phyloP scores from a whole-genome alignment of 2,888 invertebrate species.

The Erebia ligea region DNA sequence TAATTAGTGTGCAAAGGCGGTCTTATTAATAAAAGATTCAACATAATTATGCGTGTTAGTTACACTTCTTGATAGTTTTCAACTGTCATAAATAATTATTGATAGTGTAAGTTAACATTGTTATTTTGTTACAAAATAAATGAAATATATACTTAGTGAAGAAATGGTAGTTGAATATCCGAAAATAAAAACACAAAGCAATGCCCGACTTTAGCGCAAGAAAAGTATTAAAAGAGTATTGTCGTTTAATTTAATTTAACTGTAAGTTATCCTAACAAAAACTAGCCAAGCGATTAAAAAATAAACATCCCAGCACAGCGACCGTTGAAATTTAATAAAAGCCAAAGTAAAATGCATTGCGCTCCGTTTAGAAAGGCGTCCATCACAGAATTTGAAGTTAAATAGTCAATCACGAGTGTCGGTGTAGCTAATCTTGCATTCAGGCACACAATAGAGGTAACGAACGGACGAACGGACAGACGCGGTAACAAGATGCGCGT shows the following conservation, averaged over 20 bases:
- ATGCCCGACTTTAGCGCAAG: constrained; percentile 1
- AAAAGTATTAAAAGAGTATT: constrained; percentile 14
- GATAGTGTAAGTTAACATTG: too few species aligned
- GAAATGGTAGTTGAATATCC: too few species aligned
- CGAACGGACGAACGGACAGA: constrained; percentile 80
- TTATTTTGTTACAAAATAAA: too few species aligned
- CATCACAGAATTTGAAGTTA: constrained; percentile 71
- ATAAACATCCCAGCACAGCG: constrained; percentile 14
- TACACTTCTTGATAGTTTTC: too few species aligned
- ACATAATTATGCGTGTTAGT: too few species aligned
- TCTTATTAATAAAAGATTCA: too few species aligned
- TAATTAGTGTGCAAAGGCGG: too few species aligned
- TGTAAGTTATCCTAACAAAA: constrained; percentile 21
- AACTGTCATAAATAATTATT: too few species aligned
- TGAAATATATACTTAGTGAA: too few species aligned
- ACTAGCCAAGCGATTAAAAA: constrained; percentile 10
- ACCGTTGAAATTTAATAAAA: constrained; percentile 34
- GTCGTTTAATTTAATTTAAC: constrained; percentile 23
- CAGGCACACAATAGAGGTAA: constrained; percentile 79
- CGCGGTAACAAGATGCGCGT: constrained; percentile 81
- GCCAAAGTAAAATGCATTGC: constrained; percentile 27
- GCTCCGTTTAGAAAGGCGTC: constrained; percentile 61
- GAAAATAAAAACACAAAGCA: not conserved
- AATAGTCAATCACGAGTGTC: constrained; percentile 81
- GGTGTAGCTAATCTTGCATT: constrained; percentile 80